Base-by-base conservation (phyloP, 2,888 invertebrate species). In the Athalia circularis region DNA sequence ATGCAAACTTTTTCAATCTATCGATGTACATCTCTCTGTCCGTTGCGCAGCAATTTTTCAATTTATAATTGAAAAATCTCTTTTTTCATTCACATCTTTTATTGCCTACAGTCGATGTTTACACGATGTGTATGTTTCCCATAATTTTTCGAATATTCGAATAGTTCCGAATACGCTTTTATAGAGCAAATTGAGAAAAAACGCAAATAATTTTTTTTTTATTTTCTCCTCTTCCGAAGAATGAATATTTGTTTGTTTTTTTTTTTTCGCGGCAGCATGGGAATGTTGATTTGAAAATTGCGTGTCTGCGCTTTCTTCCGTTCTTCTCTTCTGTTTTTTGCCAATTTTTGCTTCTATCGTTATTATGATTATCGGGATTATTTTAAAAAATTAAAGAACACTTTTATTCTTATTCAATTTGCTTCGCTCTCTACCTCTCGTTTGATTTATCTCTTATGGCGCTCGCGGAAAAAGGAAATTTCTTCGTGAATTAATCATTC, bases 241-340 rank as follows among this genome's bases (percentile, higher is more conserved):
- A 11, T 68, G 29, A 29, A 29, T n/a, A n/a, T n/a, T n/a, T n/a
- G 29, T 29, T 29, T 29, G 0, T 29, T 29, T 29, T 29, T 29
- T 68, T 68, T 54, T 48, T 65, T 48, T 9, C 9, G 6, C 45
- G 11, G 8, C 11, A 9, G 13, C 47, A 47, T 45, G 65, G 65
- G 6, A 54, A 57, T 72, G 72, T 45, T 72, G 59, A 72, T 72
- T 72, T 72, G 45, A 72, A 72, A 72, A 72, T 72, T 47, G n/a
- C 72, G 9, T 57, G 72, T 72, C 15, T 15, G 47, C 45, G 13
- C 59, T 59, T 72, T 29, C 29, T n/a, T 59, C 59, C 15, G 45
- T 52, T 54, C n/a, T 11, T 54, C n/a, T 6, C 8, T 5, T 54
- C 7, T 29, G 43, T 72, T 43, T 59, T 72, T 15, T 45, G 45